These are phyloP conservation scores for Drosophila tropicalis DNA, from an alignment of 1,140 invertebrate species.

Conservation along the genomic window DNA sequence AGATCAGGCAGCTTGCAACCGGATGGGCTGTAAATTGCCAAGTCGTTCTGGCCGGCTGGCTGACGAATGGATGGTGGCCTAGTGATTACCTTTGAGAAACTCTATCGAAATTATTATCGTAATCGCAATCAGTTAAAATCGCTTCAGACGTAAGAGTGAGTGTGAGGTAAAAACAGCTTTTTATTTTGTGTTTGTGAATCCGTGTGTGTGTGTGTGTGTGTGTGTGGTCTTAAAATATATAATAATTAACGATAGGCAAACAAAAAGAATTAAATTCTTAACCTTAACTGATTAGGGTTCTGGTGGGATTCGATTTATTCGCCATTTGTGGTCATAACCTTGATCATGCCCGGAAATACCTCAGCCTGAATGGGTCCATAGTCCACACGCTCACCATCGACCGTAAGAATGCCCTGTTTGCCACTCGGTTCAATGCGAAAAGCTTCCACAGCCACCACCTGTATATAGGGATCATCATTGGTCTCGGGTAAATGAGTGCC, in stretches of 20 bases:
- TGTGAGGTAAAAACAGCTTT: constrained; percentile 14
- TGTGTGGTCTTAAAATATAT: constrained; percentile 12
- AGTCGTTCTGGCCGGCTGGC: neutral
- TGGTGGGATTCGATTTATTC: constrained; percentile 73
- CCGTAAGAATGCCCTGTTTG: constrained; percentile 89
- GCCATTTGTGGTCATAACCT: constrained; percentile 86
- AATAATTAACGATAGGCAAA: constrained; percentile 19
- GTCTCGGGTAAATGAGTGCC: constrained; percentile 88
- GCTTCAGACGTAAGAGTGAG: constrained; percentile 1
- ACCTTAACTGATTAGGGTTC: constrained; percentile 13
- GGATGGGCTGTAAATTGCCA: constrained; percentile 19
- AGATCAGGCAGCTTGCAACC: constrained; percentile 41
- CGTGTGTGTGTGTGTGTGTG: constrained; percentile 11
- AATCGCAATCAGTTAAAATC: constrained; percentile 9
- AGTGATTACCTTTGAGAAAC: too few species aligned
- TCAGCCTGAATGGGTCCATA: constrained; percentile 94
- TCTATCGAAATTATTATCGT: neutral
- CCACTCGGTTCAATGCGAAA: constrained; percentile 93
- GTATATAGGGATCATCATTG: constrained; percentile 83
- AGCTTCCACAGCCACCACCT: constrained; percentile 92
- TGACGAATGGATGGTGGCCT: neutral
- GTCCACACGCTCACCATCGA: constrained; percentile 95
- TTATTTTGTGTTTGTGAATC: constrained; percentile 12
- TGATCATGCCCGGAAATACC: constrained; percentile 91
- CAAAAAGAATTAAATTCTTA: constrained; percentile 21